Evolutionary conservation across 2,113 vertebrate genomes (phyloP).

Genomic region (Muntiacus muntjak): DNA sequence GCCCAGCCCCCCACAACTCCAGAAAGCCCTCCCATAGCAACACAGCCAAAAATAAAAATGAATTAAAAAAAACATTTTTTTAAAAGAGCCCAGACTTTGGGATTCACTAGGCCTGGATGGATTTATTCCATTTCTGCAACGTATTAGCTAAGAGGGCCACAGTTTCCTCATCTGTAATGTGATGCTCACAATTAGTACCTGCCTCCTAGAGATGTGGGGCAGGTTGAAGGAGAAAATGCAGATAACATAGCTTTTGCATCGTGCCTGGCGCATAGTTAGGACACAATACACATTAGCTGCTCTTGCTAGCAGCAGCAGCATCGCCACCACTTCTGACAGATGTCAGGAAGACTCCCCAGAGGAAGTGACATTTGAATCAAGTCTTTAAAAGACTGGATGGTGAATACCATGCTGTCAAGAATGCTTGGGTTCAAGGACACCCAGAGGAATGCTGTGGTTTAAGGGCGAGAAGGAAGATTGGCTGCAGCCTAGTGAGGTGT

Average conservation of each 20-base stretch:
- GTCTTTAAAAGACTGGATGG: background rate
- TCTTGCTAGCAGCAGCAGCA: accelerated
- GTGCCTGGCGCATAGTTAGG: background rate
- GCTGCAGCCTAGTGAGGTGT: background rate
- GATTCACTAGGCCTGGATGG: background rate
- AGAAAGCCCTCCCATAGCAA: background rate
- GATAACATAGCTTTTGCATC: background rate
- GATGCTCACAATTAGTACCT: background rate
- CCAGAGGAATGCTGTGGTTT: background rate
- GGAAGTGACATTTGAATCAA: background rate
- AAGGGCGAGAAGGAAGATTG: background rate
- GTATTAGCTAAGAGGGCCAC: background rate
- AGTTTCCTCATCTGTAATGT: background rate
- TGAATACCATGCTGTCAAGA: background rate
- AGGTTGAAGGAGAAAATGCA: background rate
- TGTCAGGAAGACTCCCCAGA: background rate
- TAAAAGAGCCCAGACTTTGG: background rate
- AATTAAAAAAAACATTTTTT: background rate
- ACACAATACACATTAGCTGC: background rate
- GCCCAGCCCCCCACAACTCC: background rate
- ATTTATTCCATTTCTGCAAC: background rate
- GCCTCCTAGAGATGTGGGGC: background rate
- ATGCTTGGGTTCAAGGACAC: background rate
- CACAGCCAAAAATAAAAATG: background rate
- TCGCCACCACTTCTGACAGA: background rate